Evolutionary conservation across 2,113 vertebrate genomes (phyloP).

Genomic region (Rhinopomastus cyanomelas): DNA sequence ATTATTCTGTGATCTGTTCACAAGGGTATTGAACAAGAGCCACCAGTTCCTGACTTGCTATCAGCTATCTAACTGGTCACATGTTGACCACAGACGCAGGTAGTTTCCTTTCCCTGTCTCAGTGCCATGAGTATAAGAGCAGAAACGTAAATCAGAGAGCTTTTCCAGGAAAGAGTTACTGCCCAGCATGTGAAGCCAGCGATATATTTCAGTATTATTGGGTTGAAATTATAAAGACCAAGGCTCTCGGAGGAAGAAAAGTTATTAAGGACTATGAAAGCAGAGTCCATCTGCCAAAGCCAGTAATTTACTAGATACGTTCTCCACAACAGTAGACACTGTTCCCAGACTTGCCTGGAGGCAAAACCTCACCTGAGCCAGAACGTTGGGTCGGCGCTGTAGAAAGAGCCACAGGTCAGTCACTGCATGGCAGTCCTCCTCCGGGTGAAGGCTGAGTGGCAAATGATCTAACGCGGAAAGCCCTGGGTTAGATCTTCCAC

Average conservation of each 20-base stretch:
- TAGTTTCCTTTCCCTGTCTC: neutral
- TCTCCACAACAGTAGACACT: neutral
- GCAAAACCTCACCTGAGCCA: neutral
- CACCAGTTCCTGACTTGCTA: neutral
- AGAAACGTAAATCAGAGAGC: neutral
- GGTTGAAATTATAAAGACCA: neutral
- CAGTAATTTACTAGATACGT: neutral
- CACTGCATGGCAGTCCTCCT: neutral
- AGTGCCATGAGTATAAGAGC: neutral
- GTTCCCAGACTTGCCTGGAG: neutral
- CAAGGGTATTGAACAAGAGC: neutral
- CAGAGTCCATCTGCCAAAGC: neutral
- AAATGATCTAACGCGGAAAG: neutral
- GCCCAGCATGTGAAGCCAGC: neutral
- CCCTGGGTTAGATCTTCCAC: neutral
- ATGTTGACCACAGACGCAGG: neutral
- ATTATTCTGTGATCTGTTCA: neutral
- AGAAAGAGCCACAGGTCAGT: neutral
- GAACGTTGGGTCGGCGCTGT: neutral
- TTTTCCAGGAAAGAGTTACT: neutral
- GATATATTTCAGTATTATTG: neutral
- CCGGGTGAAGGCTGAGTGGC: neutral
- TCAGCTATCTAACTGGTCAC: neutral
- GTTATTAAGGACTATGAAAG: neutral
- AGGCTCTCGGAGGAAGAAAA: neutral